Conservation (phyloP, 2,888 invertebrate species). For the Chrysotoxum bicinctum region DNA sequence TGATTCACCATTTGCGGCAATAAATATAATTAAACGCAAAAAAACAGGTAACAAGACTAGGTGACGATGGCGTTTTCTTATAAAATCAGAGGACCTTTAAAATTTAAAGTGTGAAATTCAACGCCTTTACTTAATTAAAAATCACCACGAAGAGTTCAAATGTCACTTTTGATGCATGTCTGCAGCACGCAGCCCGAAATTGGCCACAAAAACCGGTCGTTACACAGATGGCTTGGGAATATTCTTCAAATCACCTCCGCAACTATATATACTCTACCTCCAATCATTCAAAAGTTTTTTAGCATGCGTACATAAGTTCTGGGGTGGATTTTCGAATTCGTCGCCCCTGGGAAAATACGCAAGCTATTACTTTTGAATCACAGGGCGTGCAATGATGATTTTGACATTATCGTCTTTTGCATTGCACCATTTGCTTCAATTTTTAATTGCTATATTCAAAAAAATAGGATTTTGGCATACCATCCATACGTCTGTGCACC, state of each 20-base stretch:
- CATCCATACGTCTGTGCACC: too few species aligned
- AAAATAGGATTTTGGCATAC: too few species aligned
- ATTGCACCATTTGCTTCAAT: too few species aligned
- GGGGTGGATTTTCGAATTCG: not conserved
- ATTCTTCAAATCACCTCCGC: not conserved
- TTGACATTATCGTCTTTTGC: too few species aligned
- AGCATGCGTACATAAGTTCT: not conserved
- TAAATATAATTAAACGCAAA: not conserved
- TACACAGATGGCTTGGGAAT: not conserved
- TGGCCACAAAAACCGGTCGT: not conserved
- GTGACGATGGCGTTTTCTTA: not conserved
- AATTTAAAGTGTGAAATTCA: slow-evolving; percentile 32
- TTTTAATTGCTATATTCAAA: too few species aligned
- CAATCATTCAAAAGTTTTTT: slow-evolving; percentile 10
- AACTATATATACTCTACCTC: not conserved
- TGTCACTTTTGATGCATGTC: slow-evolving; percentile 34
- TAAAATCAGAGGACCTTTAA: slow-evolving; percentile 29
- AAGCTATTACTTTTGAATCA: too few species aligned
- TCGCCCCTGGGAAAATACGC: not conserved
- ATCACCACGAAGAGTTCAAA: slow-evolving; percentile 42
- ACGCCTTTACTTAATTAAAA: slow-evolving; percentile 46
- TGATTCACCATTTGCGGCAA: not conserved
- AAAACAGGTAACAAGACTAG: not conserved
- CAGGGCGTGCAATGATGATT: too few species aligned
- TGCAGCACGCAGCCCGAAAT: not conserved